These are phyloP conservation scores for Bombyx mandarina DNA, from an alignment of 1,140 invertebrate genomes.

Conservation along the genomic window DNA sequence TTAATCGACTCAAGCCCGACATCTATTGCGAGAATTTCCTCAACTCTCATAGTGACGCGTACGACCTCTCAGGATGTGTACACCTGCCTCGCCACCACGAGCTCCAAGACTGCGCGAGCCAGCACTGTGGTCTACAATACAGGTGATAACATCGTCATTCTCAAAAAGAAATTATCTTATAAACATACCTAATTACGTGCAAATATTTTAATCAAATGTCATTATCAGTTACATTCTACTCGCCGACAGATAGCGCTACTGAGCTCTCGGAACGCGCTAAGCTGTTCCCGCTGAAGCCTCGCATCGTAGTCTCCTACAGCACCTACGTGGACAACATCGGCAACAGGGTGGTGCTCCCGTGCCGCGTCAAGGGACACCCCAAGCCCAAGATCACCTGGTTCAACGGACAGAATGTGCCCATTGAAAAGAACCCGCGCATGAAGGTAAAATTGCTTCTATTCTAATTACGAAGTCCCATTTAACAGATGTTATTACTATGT, in stretches of 20 bases:
- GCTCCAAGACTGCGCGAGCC: slow-evolving; percentile 69
- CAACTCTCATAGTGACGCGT: slow-evolving; percentile 69
- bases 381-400: slow-evolving; percentile 78
- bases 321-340: slow-evolving; percentile 74
- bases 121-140: slow-evolving; percentile 65
- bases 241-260: slow-evolving; percentile 39
- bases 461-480: not conserved
- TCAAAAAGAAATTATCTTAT: too few relatives aligned
- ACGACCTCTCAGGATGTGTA: slow-evolving; percentile 63
- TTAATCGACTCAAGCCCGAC: slow-evolving; percentile 64
- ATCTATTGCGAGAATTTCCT: slow-evolving; percentile 74
- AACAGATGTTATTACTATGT: too few relatives aligned
- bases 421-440: slow-evolving; percentile 61
- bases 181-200: not conserved
- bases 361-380: slow-evolving; percentile 78
- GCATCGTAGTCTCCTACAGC: slow-evolving; percentile 72
- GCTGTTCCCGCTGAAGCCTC: slow-evolving; percentile 60
- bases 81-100: slow-evolving; percentile 79
- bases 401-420: slow-evolving; percentile 67
- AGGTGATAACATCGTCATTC: slow-evolving; percentile 16
- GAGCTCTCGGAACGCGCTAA: slow-evolving; percentile 44
- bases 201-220: slow-evolving; percentile 4
- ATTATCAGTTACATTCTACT: slow-evolving; percentile 4
- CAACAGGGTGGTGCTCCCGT: slow-evolving; percentile 78
- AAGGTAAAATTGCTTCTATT: slow-evolving; percentile 49